These are phyloP conservation scores for Neodiprion lecontei DNA, from an alignment of 1,140 invertebrate genomes.

Conservation along the genomic window DNA sequence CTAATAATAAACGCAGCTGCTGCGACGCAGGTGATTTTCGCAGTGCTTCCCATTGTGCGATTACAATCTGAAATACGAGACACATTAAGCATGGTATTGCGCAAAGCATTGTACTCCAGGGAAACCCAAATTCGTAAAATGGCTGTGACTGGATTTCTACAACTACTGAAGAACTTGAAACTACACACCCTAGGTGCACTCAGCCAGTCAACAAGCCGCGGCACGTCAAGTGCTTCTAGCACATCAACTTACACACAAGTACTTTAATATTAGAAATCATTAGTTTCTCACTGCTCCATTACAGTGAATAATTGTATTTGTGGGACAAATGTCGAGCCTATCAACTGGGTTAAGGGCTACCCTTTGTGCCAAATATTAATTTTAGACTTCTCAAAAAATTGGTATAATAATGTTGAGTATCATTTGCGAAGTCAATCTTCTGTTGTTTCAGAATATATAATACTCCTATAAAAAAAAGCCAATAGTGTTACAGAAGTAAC, in stretches of 20 bases:
- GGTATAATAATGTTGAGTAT: too few species aligned
- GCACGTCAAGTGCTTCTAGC: constrained; percentile 44
- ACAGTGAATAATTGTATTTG: constrained; percentile 15
- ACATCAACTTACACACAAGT: constrained; percentile 61
- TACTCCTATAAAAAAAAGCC: too few species aligned
- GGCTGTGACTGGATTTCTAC: constrained; percentile 64
- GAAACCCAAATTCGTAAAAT: constrained; percentile 60
- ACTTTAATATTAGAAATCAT: constrained; percentile 9
- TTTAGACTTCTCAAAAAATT: background rate
- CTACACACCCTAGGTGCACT: constrained; percentile 53
- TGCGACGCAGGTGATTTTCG: constrained; percentile 58
- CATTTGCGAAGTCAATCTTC: too few species aligned
- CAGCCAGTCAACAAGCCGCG: constrained; percentile 52
- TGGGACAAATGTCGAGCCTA: constrained; percentile 26
- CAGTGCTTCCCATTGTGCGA: constrained; percentile 61
- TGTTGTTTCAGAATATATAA: too few species aligned
- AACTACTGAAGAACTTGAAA: constrained; percentile 63
- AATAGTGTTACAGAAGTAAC: too few species aligned
- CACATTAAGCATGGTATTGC: constrained; percentile 63
- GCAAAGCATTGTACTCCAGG: constrained; percentile 65
- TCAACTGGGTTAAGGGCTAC: constrained; percentile 8
- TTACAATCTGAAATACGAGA: constrained; percentile 59
- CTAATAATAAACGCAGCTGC: constrained; percentile 51
- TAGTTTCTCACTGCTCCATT: background rate
- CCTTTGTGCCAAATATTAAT: background rate